Percentiles rank a stretch among this genome's conserved stretches.
Evolutionary conservation across 2,888 invertebrate species (phyloP).

Genomic region (Drosophila barbarae): DNA sequence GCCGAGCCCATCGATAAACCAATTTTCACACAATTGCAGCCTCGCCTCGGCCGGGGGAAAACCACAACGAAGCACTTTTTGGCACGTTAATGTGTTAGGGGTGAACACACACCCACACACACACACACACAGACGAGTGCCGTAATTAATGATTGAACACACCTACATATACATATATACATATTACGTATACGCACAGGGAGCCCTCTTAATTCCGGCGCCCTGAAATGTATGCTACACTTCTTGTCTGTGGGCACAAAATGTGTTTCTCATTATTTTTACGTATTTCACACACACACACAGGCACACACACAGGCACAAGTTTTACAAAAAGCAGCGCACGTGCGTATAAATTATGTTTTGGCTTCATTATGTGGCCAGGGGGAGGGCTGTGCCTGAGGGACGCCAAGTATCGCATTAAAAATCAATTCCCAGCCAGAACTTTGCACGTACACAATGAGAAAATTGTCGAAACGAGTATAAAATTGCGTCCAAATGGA

Average conservation of each 20-base stretch:
- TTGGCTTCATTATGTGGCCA: conserved; percentile 65
- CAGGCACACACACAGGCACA: conserved; percentile 12
- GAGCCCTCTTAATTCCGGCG: not conserved
- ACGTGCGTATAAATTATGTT: conserved; percentile 65
- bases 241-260: conserved; percentile 61
- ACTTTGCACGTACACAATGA: conserved; percentile 62
- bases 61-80: conserved; percentile 70
- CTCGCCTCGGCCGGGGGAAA: conserved; percentile 14
- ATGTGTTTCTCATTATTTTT: conserved; percentile 73
- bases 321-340: conserved; percentile 31
- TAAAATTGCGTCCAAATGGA: conserved; percentile 10
- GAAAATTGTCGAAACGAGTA: conserved; percentile 1
- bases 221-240: conserved; percentile 61
- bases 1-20: conserved; percentile 62
- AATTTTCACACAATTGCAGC: conserved; percentile 61
- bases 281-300: conserved; percentile 36
- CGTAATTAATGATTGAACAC: conserved; percentile 67
- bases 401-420: conserved; percentile 62
- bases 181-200: conserved; percentile 3
- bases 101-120: conserved; percentile 19
- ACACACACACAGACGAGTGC: conserved; percentile 5
- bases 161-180: conserved; percentile 17
- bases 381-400: conserved; percentile 11
- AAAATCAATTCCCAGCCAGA: conserved; percentile 65
- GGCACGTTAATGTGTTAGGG: conserved; percentile 67